phyloP scores from a whole-genome alignment of 2,888 invertebrate genomes.

The Ormyrus labotus region DNA sequence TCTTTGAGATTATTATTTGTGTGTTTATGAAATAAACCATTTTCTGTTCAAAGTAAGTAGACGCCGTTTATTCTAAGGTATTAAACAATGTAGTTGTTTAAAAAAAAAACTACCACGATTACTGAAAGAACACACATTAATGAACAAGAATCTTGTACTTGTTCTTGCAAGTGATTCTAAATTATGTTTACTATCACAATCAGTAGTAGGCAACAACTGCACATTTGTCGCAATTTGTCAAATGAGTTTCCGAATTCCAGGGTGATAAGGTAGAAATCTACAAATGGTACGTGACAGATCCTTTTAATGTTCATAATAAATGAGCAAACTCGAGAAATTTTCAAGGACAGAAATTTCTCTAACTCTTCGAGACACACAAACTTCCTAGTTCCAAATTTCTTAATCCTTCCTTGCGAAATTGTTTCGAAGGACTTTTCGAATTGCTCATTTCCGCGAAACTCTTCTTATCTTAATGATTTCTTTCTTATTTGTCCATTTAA shows the following conservation, averaged over 20 bases:
- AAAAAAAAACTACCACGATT: too few relatives aligned
- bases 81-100: too few relatives aligned
- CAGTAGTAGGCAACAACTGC: too few relatives aligned
- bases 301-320: constrained; percentile 1
- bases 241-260: not conserved
- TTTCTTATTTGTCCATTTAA: too few relatives aligned
- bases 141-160: too few relatives aligned
- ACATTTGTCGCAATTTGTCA: not conserved
- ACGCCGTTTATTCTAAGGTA: too few relatives aligned
- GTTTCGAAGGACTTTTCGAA: constrained; percentile 1
- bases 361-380: not conserved
- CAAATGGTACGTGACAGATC: not conserved
- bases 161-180: too few relatives aligned
- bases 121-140: too few relatives aligned
- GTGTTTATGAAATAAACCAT: too few relatives aligned
- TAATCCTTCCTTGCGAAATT: not conserved
- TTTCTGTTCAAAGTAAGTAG: too few relatives aligned
- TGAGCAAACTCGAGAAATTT: constrained; percentile 5
- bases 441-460: not conserved
- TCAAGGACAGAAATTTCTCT: constrained; percentile 4
- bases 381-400: not conserved
- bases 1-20: not conserved
- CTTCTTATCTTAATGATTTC: not conserved
- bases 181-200: too few relatives aligned
- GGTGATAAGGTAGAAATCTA: not conserved